A percentile compares a stretch with the other conserved stretches of the same genome.
phyloP scores from a whole-genome alignment of 2,888 invertebrate species.

The Timandra comae region DNA sequence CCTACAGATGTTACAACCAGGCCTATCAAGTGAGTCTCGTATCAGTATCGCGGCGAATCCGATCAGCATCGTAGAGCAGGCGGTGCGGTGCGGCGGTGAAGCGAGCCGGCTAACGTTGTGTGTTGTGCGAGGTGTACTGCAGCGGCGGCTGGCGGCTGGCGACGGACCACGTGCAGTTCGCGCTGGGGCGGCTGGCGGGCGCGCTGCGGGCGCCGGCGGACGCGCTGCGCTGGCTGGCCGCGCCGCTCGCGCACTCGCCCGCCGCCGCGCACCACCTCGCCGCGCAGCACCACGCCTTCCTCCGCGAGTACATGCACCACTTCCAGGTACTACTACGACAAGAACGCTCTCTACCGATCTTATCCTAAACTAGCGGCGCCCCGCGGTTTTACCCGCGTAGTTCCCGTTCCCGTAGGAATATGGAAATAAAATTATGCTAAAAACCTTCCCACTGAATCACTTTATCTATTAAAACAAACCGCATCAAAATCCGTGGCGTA shows the following conservation, averaged over 20 bases:
- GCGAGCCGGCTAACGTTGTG: too few relatives aligned
- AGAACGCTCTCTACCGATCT: too few relatives aligned
- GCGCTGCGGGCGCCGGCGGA: constrained; percentile 83
- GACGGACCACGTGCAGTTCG: constrained; percentile 97
- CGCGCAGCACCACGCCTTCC: constrained; percentile 85
- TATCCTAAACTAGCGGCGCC: too few relatives aligned
- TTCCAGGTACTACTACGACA: constrained; percentile 82
- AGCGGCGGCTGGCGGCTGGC: constrained; percentile 92
- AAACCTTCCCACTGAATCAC: too few relatives aligned
- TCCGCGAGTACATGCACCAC: constrained; percentile 91
- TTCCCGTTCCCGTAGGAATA: too few relatives aligned
- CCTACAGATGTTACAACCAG: constrained; percentile 93
- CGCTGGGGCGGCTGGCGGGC: constrained; percentile 92
- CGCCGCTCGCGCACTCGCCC: constrained; percentile 80
- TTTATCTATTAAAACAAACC: too few relatives aligned
- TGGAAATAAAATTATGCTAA: too few relatives aligned
- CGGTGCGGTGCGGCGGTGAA: too few relatives aligned
- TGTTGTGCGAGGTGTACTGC: constrained; percentile 77
- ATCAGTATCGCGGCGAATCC: too few relatives aligned
- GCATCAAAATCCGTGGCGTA: too few relatives aligned
- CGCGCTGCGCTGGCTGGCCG: constrained; percentile 81
- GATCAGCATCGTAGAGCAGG: too few relatives aligned
- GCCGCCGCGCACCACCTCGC: constrained; percentile 78
- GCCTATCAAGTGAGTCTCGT: constrained; percentile 89
- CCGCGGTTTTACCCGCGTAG: too few relatives aligned